Conservation (phyloP, 2,888 invertebrate genomes). For the Seira sanloemensis region DNA sequence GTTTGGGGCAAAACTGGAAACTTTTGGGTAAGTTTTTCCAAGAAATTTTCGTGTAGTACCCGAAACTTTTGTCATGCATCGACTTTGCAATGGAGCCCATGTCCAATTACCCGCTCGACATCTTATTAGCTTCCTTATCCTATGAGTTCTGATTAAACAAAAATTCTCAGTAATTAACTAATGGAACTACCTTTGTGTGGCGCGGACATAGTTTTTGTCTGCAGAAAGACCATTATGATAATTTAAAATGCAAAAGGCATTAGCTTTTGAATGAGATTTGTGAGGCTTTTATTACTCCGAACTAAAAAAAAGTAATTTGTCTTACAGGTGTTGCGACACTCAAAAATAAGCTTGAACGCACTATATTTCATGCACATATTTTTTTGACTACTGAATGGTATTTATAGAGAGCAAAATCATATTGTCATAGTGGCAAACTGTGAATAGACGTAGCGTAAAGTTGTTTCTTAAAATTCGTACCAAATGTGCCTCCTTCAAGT, state of each 20-base stretch:
- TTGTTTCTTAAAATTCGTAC: too few relatives aligned
- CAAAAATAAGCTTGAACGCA: neutral
- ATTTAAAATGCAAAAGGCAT: conserved; percentile 12
- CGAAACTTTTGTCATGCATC: too few relatives aligned
- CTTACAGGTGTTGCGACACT: neutral
- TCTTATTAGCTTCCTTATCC: neutral
- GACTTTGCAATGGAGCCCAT: too few relatives aligned
- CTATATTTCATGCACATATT: too few relatives aligned
- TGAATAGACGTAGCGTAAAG: too few relatives aligned
- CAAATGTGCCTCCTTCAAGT: too few relatives aligned
- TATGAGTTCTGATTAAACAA: neutral
- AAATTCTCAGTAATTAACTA: neutral
- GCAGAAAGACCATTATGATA: conserved; percentile 29
- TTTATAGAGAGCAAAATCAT: too few relatives aligned
- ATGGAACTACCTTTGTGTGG: neutral
- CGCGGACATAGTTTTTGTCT: neutral
- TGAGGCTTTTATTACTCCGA: conserved; percentile 15
- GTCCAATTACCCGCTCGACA: neutral
- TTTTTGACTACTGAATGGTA: too few relatives aligned
- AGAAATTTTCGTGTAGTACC: too few relatives aligned
- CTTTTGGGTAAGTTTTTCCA: too few relatives aligned
- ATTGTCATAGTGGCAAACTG: too few relatives aligned
- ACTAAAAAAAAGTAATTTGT: conserved; percentile 23
- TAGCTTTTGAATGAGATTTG: neutral
- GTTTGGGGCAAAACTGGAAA: too few relatives aligned